phyloP scores from a whole-genome alignment of 2,888 invertebrate genomes.

The Sepiola atlantica region DNA sequence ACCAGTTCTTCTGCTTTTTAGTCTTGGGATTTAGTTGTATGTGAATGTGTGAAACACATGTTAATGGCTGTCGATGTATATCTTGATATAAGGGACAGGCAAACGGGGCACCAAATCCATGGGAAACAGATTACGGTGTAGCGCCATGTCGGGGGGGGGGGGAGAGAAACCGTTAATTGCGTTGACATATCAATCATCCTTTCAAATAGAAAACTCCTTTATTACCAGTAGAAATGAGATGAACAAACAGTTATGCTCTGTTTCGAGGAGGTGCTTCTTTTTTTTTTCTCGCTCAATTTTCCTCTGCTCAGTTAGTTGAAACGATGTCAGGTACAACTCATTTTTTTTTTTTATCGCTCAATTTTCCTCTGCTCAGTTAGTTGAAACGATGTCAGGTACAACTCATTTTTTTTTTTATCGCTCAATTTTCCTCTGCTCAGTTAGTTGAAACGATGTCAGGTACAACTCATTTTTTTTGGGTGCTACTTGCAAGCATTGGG shows the following conservation, averaged over 20 bases:
- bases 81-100: not conserved
- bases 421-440: too few species aligned
- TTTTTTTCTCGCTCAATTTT: too few species aligned
- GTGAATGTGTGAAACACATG: not conserved
- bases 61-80: not conserved
- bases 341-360: too few species aligned
- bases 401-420: too few species aligned
- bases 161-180: not conserved
- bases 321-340: too few species aligned
- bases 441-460: too few species aligned
- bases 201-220: not conserved
- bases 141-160: not conserved
- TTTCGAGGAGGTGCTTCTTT: not conserved
- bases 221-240: not conserved
- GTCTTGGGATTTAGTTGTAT: not conserved
- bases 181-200: not conserved
- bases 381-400: too few species aligned
- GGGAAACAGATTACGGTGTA: conserved; percentile 2
- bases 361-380: too few species aligned
- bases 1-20: not conserved
- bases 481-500: too few species aligned
- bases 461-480: too few species aligned
- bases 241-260: not conserved
- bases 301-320: too few species aligned
- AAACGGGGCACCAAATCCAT: not conserved